A percentile compares a stretch with the other conserved stretches of the same genome.
phyloP scores from a whole-genome alignment of 2,113 vertebrate species.

The Nannospalax galili region DNA sequence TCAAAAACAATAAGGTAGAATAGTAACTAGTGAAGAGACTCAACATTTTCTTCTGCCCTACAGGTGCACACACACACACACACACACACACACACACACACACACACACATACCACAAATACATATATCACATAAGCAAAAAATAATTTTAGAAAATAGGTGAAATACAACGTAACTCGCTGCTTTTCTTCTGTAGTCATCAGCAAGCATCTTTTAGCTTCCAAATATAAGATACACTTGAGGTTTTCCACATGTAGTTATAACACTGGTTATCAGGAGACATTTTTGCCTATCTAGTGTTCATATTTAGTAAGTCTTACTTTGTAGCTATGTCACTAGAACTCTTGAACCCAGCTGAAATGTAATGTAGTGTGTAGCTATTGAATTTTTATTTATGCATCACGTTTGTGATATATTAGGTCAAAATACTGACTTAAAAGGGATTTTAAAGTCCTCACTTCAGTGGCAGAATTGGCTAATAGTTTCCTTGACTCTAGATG shows the following conservation, averaged over 20 bases:
- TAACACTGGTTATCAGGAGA: background rate
- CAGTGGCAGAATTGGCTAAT: background rate
- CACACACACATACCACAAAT: background rate
- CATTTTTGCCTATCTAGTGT: background rate
- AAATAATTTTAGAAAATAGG: too few species aligned
- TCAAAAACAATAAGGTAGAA: background rate
- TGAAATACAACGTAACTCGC: background rate
- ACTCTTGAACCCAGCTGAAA: background rate
- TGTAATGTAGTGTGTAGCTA: background rate
- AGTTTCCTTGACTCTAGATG: constrained; percentile 37
- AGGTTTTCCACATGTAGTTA: background rate
- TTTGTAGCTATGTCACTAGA: background rate
- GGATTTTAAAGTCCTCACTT: constrained; percentile 42
- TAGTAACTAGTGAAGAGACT: background rate
- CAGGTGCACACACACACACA: background rate
- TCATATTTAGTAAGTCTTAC: constrained; percentile 20
- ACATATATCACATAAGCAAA: too few species aligned
- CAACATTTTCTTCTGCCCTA: background rate
- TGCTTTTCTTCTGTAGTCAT: background rate
- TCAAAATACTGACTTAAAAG: background rate
- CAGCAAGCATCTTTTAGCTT: constrained; percentile 31
- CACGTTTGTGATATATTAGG: background rate
- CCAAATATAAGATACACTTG: background rate
- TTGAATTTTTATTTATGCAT: background rate
- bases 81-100: background rate